Evolutionary conservation across 2,888 invertebrate genomes (phyloP), one percentile per base, ranked within the genome.

Genomic region (Heteromyza rotundicornis): DNA sequence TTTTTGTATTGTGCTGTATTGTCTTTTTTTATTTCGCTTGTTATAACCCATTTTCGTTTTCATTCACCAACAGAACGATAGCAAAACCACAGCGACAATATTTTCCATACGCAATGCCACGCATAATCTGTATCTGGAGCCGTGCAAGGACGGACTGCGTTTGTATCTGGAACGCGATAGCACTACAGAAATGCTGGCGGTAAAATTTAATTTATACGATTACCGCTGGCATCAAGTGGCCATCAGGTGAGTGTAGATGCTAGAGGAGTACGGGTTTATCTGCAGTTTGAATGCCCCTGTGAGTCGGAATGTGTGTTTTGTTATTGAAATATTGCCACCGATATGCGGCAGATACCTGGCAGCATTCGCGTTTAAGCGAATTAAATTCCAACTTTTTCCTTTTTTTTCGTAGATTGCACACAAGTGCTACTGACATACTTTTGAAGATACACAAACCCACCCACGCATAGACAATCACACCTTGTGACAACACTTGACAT

Each of bases 181-280:
- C 65, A 73, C 79, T 66, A 82, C 83, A 68, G 83, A 83, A 80
- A 83, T 83, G 83, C 73, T 83, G 70, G 80, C 82, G 66, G 77
- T 83, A 66, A 82, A 82, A 78, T 81, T 82, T 68, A 79, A 81
- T 77, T 77, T 83, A 74, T 82, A 81, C 75, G 83, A 83, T 76
- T 80, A 80, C 73, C 82, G 78, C 62, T 83, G 83, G 83, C 83
- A 83, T 80, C 82, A 83, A 78, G 80, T 83, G 73, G 80, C 82
- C 69, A 80, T 83, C 75, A 83, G 83, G 83, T 83, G 73, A 74
- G 79, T 63, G 35, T 22, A n/a, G 5, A 22, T 24, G 57, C n/a
- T 44, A 20, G 56, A 10, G n/a, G 22, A 20, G 44, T 52, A 23
- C 2, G 24, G 17, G 27, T 47, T 32, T 47, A n/a, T 40, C 3